Percentiles rank a stretch among this genome's conserved stretches.
These are phyloP conservation scores for Arenaria interpres DNA, from an alignment of 2,113 vertebrate genomes.

Conservation along the genomic window DNA sequence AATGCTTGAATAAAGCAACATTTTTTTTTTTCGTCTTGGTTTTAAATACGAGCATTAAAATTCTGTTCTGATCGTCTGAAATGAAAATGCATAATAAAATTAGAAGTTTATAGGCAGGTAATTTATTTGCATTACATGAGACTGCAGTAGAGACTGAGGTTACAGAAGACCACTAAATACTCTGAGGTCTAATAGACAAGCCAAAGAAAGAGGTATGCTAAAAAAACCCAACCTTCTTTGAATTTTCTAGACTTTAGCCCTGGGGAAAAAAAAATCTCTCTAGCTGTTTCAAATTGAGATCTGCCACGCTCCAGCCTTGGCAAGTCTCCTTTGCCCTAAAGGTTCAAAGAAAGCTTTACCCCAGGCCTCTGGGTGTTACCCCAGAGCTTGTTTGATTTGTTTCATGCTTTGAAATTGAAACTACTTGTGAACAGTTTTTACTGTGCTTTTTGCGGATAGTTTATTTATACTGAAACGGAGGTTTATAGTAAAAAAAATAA, in stretches of 20 bases:
- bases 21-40: background rate
- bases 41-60: background rate
- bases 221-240: background rate
- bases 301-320: background rate
- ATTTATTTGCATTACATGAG: background rate
- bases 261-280: background rate
- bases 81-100: background rate
- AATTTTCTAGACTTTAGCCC: background rate
- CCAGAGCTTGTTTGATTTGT: background rate
- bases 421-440: background rate
- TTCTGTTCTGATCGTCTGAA: background rate
- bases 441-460: background rate
- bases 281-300: background rate
- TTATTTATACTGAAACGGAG: background rate
- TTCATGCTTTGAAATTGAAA: background rate
- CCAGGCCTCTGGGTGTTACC: background rate
- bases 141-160: background rate
- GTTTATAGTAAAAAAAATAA: background rate
- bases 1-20: background rate
- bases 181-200: background rate
- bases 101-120: background rate
- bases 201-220: background rate
- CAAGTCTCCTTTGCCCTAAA: background rate
- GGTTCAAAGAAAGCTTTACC: background rate
- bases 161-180: background rate